Evolutionary conservation across 2,888 invertebrate genomes (phyloP), one percentile per base, ranked within the genome.

Genomic region (Allolobophora icterica): DNA sequence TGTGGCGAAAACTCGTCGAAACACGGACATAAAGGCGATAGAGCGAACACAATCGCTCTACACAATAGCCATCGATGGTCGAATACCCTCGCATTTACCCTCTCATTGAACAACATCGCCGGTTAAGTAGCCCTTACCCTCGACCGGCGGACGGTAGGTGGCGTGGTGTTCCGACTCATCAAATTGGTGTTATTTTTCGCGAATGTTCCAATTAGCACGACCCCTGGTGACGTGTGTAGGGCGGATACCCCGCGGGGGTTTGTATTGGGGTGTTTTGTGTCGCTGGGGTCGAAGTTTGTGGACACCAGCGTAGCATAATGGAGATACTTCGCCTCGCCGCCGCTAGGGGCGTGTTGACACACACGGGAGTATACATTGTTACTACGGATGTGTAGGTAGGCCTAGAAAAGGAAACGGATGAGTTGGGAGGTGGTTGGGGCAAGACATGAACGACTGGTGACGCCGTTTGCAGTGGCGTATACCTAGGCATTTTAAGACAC

Each of bases 151-250:
- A 34, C 84, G 84, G 35, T 38, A 38, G 87, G 87, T 17, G 87
- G 34, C 35, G 87, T 8, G 1, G 15, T 21, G 87, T 38, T 21
- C 87, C 35, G 4, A 6, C 84, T 34, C 84, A 21, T 34, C 84
- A 84, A 84, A 84, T 84, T 84, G 34, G 84, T 87, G 87, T 87
- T 87, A 87, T 87, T 87, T 87, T 35, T 87, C 87, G 87, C 87
- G 35, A 87, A 87, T 87, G 35, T 87, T 87, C 87, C 87, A 87
- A 87, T 87, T 87, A 87, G 87, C 35, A 24, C 35, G 87, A 24
- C 87, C 38, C 38, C 87, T 17, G 35, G 87, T 24, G 87, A 24
- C 87, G 38, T 34, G 38, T 2, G 87, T 3, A 35, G 87, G 6
- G 34, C 87, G 87, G 87, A 24, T 6, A 38, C 17, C 35, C 35